A percentile compares a stretch with the other conserved stretches of the same genome.
Conservation (phyloP, 1,140 invertebrate species). For the Temnothorax longispinosus region DNA sequence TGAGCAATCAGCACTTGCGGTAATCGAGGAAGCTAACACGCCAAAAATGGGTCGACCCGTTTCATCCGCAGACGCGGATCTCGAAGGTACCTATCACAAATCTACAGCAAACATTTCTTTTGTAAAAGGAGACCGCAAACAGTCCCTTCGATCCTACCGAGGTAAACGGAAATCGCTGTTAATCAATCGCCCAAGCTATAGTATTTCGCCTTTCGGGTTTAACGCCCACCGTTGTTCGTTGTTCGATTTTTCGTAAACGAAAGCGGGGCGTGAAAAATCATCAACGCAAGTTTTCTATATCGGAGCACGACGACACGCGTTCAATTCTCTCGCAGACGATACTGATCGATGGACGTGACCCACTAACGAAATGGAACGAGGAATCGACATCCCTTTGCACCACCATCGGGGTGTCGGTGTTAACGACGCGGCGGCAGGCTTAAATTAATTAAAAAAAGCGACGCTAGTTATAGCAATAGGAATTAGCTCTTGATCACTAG, state of each 20-base stretch:
- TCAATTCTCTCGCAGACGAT: constrained; percentile 28
- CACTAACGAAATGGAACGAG: constrained; percentile 55
- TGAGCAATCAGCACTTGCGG: constrained; percentile 11
- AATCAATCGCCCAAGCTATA: not conserved
- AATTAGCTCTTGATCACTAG: not conserved
- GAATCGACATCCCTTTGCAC: constrained; percentile 47
- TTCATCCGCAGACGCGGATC: constrained; percentile 6
- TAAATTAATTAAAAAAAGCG: constrained; percentile 8
- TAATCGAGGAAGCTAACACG: constrained; percentile 3
- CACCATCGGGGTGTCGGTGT: not conserved
- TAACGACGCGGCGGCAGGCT: not conserved
- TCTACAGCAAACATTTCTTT: constrained; percentile 13
- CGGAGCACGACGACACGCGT: constrained; percentile 1
- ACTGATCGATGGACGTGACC: constrained; percentile 58
- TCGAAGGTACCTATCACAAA: not conserved
- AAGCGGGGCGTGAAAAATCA: constrained; percentile 1
- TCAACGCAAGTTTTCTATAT: not conserved
- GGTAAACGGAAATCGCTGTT: not conserved
- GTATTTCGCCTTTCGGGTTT: not conserved
- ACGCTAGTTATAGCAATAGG: not conserved
- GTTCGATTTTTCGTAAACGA: not conserved
- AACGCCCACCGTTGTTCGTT: not conserved
- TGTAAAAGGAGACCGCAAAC: not conserved
- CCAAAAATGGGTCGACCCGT: constrained; percentile 11
- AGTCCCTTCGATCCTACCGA: not conserved